Evolutionary conservation across 2,888 invertebrate species (phyloP).

Genomic region (Kuschelorhynchus macadamiae): DNA sequence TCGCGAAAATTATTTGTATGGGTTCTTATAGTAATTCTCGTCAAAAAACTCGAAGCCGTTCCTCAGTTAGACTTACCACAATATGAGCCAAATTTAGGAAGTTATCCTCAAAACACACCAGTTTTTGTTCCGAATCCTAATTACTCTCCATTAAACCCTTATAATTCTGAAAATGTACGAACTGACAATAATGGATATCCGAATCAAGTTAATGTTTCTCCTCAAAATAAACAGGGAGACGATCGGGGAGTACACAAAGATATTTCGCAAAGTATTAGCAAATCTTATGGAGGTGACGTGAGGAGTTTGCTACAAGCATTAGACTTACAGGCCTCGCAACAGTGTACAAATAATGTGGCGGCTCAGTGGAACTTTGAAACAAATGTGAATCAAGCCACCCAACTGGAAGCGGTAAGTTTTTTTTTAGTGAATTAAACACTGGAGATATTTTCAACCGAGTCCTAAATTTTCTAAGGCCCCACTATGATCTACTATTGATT

Average conservation of each 20-base stretch:
- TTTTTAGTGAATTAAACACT: too few relatives aligned
- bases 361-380: constrained; percentile 93
- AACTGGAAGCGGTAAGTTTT: constrained; percentile 85
- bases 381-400: constrained; percentile 86
- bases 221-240: constrained; percentile 1
- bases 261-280: constrained; percentile 33
- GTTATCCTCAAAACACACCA: constrained; percentile 39
- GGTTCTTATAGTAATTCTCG: constrained; percentile 41
- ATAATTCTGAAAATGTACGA: constrained; percentile 1
- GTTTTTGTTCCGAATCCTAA: constrained; percentile 46
- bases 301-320: constrained; percentile 77
- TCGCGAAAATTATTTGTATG: constrained; percentile 55
- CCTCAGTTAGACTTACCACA: constrained; percentile 57
- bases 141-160: constrained; percentile 36
- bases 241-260: constrained; percentile 2
- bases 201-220: not conserved
- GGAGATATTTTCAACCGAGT: too few relatives aligned
- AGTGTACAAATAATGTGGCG: constrained; percentile 88
- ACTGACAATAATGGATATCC: not conserved
- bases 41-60: constrained; percentile 19
- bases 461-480: too few relatives aligned
- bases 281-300: constrained; percentile 63
- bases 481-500: too few relatives aligned
- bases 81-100: constrained; percentile 44
- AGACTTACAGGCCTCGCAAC: constrained; percentile 83